Conservation (phyloP, 2,888 invertebrate genomes). For the Drosophila subquinaria region DNA sequence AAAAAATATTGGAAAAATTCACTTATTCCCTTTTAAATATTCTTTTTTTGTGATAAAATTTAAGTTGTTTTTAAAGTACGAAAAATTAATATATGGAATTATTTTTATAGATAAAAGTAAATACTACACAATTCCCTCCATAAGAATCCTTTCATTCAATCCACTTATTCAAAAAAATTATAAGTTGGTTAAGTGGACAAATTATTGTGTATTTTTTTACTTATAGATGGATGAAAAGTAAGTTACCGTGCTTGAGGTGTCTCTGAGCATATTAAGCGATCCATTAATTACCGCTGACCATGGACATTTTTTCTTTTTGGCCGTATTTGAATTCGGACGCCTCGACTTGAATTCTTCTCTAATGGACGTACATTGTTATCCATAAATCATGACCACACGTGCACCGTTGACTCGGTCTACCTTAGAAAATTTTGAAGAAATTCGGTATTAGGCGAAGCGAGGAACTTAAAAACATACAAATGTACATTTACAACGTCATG, state of each 20-base stretch:
- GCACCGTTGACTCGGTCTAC: constrained; percentile 41
- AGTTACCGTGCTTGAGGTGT: constrained; percentile 35
- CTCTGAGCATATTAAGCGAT: constrained; percentile 37
- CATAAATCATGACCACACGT: constrained; percentile 76
- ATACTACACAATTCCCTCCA: background rate
- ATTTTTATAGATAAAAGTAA: background rate
- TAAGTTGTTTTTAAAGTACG: too few relatives aligned
- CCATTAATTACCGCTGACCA: constrained; percentile 71
- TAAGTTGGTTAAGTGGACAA: background rate
- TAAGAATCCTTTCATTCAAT: too few relatives aligned
- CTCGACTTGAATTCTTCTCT: constrained; percentile 71
- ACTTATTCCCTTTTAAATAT: too few relatives aligned
- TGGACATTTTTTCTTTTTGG: constrained; percentile 56
- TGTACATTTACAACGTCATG: constrained; percentile 49
- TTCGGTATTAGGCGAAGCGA: constrained; percentile 56
- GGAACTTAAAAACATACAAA: constrained; percentile 39
- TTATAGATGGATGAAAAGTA: constrained; percentile 14
- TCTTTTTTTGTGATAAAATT: too few relatives aligned
- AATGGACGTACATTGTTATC: constrained; percentile 77
- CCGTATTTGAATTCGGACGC: constrained; percentile 62
- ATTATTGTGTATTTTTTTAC: background rate
- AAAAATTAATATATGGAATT: background rate
- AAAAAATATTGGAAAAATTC: too few relatives aligned
- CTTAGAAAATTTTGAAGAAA: constrained; percentile 60
- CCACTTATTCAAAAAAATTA: background rate